Conservation (phyloP, 2,888 invertebrate genomes). For the Meganola albula region DNA sequence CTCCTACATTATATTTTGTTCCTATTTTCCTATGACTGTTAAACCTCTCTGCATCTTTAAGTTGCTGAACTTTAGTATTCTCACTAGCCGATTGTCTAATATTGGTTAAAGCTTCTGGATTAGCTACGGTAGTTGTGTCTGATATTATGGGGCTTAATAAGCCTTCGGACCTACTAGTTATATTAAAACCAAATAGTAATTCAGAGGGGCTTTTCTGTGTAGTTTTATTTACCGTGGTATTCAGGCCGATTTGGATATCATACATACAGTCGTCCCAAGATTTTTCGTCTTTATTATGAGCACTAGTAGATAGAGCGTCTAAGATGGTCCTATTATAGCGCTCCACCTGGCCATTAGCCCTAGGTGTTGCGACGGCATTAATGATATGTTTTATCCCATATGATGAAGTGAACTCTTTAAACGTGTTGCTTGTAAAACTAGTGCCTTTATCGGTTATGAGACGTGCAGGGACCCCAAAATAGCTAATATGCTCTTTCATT, state of each 20-base stretch:
- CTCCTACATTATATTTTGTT: no score
- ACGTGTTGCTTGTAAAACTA: background rate
- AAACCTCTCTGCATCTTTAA: no score
- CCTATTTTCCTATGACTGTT: no score
- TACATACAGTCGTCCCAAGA: background rate
- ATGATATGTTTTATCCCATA: background rate
- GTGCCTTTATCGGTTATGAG: conserved; percentile 1
- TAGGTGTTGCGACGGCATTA: conserved; percentile 1
- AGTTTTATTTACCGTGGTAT: background rate
- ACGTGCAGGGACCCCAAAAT: conserved; percentile 1
- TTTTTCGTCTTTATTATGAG: background rate
- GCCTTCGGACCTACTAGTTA: background rate
- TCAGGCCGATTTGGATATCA: conserved; percentile 1
- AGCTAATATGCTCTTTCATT: background rate
- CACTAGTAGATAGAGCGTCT: background rate
- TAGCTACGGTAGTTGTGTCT: background rate
- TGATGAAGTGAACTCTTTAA: background rate
- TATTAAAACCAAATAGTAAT: background rate
- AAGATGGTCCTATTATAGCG: conserved; percentile 1
- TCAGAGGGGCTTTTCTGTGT: conserved; percentile 2
- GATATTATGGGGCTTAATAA: no score
- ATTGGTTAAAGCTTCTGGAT: no score
- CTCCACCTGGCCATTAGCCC: background rate
- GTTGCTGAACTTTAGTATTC: background rate
- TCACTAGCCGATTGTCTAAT: no score